These are phyloP conservation scores for Channa maculata DNA, from an alignment of 2,113 vertebrate species.

Conservation along the genomic window DNA sequence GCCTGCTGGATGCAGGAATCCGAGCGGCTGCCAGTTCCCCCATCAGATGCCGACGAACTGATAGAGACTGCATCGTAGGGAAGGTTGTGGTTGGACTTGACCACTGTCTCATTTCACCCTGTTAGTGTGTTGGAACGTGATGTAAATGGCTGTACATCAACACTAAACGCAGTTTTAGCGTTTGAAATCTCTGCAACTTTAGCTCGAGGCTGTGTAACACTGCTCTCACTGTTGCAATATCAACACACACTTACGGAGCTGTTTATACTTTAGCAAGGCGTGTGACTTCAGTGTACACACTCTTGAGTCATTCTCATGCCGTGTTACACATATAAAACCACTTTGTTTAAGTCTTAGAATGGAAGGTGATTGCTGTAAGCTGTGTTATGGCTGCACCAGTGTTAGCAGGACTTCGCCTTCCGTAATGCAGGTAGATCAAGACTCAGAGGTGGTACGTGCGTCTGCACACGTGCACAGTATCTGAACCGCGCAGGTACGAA, in stretches of 20 bases:
- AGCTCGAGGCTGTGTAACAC: constrained; percentile 4
- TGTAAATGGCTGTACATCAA: background rate
- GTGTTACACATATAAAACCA: background rate
- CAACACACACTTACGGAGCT: constrained; percentile 15
- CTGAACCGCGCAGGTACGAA: too few species aligned
- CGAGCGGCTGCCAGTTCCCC: constrained; percentile 23
- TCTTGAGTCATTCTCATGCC: background rate
- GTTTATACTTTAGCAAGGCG: background rate
- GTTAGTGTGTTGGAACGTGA: constrained; percentile 32
- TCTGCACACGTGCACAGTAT: too few species aligned
- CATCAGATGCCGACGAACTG: constrained; percentile 34
- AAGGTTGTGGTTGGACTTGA: constrained; percentile 25
- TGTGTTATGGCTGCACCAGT: too few species aligned
- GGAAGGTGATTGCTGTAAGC: too few species aligned
- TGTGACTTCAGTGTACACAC: constrained; percentile 7
- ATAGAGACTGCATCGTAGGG: constrained; percentile 38
- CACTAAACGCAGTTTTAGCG: background rate
- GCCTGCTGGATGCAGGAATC: constrained; percentile 60
- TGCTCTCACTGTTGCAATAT: too few species aligned
- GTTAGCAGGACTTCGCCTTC: too few species aligned
- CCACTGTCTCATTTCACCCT: constrained; percentile 35
- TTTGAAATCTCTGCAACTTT: background rate
- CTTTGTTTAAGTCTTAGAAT: background rate
- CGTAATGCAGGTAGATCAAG: background rate
- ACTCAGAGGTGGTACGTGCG: background rate